Evolutionary conservation across 2,888 invertebrate species (phyloP).

Genomic region (Tetrapedia diversipes): DNA sequence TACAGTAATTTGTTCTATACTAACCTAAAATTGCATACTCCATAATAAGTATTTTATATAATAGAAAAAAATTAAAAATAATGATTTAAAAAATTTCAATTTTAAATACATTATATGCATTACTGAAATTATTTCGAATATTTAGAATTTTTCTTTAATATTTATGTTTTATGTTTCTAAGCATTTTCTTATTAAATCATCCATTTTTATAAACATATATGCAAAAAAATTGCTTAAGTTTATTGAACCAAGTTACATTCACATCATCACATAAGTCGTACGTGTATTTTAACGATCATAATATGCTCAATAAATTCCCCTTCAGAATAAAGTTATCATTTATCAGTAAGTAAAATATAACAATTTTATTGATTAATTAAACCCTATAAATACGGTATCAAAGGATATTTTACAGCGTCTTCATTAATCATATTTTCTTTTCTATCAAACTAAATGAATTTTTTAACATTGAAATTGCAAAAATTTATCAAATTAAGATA

Average conservation of each 20-base stretch:
- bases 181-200: background rate
- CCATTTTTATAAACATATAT: background rate
- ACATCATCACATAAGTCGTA: conserved; percentile 1
- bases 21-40: too few relatives aligned
- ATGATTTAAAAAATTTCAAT: too few relatives aligned
- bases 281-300: conserved; percentile 12
- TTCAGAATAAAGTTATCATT: conserved; percentile 9
- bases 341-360: background rate
- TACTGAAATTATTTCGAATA: background rate
- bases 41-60: too few relatives aligned
- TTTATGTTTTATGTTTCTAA: background rate
- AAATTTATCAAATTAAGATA: too few relatives aligned
- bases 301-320: conserved; percentile 6
- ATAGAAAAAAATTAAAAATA: too few relatives aligned
- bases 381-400: background rate
- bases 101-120: too few relatives aligned
- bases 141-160: background rate
- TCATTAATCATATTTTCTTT: background rate
- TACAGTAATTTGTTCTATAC: too few relatives aligned
- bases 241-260: conserved; percentile 35
- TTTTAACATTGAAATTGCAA: too few relatives aligned
- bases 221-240: conserved; percentile 8
- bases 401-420: background rate
- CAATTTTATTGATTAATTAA: conserved; percentile 31
- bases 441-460: background rate